Evolutionary conservation across 2,888 invertebrate genomes (phyloP).

Genomic region (Adela reaumurella): DNA sequence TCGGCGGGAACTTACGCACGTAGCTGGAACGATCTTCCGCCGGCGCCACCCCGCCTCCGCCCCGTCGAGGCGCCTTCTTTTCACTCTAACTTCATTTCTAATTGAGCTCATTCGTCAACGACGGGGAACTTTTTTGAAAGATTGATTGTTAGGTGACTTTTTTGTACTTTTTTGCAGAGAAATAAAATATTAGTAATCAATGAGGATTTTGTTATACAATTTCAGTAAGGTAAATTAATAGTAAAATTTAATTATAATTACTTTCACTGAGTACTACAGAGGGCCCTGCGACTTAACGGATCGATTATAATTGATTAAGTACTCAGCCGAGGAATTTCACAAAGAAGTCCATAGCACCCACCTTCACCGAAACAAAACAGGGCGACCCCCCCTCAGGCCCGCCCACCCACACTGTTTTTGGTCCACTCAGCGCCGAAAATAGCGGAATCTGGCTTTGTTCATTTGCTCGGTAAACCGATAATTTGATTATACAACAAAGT

Average conservation of each 20-base stretch:
- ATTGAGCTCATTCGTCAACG: conserved; percentile 24
- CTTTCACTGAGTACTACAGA: not conserved
- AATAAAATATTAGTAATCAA: too few species aligned
- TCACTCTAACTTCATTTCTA: conserved; percentile 22
- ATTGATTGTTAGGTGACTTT: not conserved
- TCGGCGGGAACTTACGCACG: conserved; percentile 11
- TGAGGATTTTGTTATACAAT: too few species aligned
- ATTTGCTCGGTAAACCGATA: conserved; percentile 57
- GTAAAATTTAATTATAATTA: too few species aligned
- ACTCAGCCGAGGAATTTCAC: conserved; percentile 34
- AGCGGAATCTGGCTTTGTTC: conserved; percentile 55
- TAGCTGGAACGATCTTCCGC: conserved; percentile 17
- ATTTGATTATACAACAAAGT: conserved; percentile 58
- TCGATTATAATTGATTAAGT: conserved; percentile 56
- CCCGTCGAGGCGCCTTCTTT: conserved; percentile 33
- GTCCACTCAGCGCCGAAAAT: conserved; percentile 25
- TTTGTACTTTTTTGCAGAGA: too few species aligned
- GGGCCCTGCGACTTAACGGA: conserved; percentile 37
- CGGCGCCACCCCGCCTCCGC: conserved; percentile 9
- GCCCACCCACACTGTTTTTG: conserved; percentile 27
- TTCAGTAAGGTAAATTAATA: too few species aligned
- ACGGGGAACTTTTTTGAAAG: not conserved
- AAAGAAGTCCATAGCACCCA: conserved; percentile 38
- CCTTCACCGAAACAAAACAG: conserved; percentile 41
- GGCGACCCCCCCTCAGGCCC: conserved; percentile 21